Percentiles rank a stretch among this genome's conserved stretches.
These are phyloP conservation scores for Percopsis omiscomaycus DNA, from an alignment of 2,797 vertebrate genomes.

Conservation along the genomic window DNA sequence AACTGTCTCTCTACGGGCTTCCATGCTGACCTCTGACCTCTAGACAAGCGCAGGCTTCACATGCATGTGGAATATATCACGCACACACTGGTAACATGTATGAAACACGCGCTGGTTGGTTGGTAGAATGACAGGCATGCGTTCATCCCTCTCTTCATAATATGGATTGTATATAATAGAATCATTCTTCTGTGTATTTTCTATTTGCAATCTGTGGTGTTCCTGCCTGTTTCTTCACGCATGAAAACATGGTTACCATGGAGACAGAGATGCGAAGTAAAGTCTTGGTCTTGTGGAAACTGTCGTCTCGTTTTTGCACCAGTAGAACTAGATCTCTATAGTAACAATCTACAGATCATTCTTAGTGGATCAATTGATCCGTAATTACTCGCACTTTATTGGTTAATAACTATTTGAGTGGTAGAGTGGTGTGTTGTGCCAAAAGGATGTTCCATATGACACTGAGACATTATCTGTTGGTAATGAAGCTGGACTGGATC, in stretches of 20 bases:
- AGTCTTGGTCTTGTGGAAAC: conserved; percentile 11
- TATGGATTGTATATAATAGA: conserved; percentile 70
- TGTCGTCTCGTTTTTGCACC: conserved; percentile 21
- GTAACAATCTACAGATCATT: too few species aligned
- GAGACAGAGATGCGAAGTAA: conserved; percentile 35
- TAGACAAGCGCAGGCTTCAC: conserved; percentile 40
- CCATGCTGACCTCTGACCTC: conserved; percentile 39
- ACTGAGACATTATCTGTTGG: too few species aligned
- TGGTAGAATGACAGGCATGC: conserved; percentile 71
- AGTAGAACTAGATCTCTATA: conserved; percentile 7
- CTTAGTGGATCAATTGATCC: too few species aligned
- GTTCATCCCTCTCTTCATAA: conserved; percentile 61
- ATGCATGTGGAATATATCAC: conserved; percentile 68
- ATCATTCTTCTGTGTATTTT: conserved; percentile 54
- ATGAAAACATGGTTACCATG: conserved; percentile 66
- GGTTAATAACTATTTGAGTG: too few species aligned
- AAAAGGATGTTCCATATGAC: too few species aligned
- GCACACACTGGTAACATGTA: conserved; percentile 35
- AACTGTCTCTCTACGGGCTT: too few species aligned
- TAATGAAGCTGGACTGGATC: too few species aligned
- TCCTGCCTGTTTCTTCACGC: conserved; percentile 64
- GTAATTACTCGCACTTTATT: too few species aligned
- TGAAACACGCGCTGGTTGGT: conserved; percentile 6
- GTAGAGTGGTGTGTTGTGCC: too few species aligned
- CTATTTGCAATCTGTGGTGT: conserved; percentile 48